These are phyloP conservation scores for Notolabrus celidotus DNA, from an alignment of 2,797 vertebrate genomes.

Conservation along the genomic window DNA sequence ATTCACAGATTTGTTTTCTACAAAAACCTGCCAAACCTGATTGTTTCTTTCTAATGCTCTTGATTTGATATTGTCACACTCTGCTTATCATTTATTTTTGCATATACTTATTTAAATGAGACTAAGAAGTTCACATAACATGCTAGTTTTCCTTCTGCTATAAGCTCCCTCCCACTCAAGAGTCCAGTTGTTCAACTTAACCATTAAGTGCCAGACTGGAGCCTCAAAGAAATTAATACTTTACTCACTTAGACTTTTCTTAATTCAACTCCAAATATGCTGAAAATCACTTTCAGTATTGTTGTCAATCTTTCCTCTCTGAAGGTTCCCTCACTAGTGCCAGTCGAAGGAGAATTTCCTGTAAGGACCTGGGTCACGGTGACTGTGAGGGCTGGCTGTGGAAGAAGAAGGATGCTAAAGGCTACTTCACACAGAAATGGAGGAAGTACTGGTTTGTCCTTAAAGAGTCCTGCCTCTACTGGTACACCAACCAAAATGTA, in stretches of 20 bases:
- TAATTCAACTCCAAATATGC: neutral
- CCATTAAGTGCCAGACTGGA: too few relatives aligned
- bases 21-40: too few relatives aligned
- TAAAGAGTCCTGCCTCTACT: constrained; percentile 92
- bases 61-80: too few relatives aligned
- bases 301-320: neutral
- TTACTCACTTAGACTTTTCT: neutral
- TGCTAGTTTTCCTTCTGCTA: too few relatives aligned
- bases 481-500: constrained; percentile 95
- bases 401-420: constrained; percentile 93
- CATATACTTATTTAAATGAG: too few relatives aligned
- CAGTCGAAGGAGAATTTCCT: constrained; percentile 89
- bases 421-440: constrained; percentile 94
- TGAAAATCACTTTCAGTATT: neutral
- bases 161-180: constrained; percentile 3
- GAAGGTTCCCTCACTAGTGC: constrained; percentile 88
- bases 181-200: too few relatives aligned
- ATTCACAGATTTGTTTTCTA: too few relatives aligned
- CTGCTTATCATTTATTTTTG: too few relatives aligned
- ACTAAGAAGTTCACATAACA: too few relatives aligned
- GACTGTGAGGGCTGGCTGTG: constrained; percentile 93
- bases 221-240: neutral
- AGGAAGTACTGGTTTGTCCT: constrained; percentile 95
- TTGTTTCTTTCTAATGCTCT: too few relatives aligned
- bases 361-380: constrained; percentile 91